Evolutionary conservation across 2,888 invertebrate species (phyloP), one percentile per base, ranked within the genome.

Genomic region (Machimus atricapillus): DNA sequence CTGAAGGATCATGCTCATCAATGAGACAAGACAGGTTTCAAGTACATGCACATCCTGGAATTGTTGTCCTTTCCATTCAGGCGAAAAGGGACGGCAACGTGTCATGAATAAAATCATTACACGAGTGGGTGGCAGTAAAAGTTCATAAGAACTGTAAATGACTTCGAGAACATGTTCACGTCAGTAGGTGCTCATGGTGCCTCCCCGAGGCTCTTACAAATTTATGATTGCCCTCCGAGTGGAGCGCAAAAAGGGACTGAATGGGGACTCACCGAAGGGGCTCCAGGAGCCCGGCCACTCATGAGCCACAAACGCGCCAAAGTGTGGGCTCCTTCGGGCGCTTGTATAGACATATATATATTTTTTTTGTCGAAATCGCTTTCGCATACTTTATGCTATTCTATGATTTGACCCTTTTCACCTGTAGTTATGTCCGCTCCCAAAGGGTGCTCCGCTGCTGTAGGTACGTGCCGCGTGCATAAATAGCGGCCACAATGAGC

Each of bases 81-180:
- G 66, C 37, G 19, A 31, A 46, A 83, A 66, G 40, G 37, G 66
- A 12, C 37, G 12, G 9, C 66, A 73, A 83, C 83, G 40, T 40
- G 83, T 37, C 40, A 83, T 83, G 83, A 83, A 83, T 83, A 73
- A 66, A 83, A 83, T 83, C 83, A 83, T 83, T 83, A 81, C 81
- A 81, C 81, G 31, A 83, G 83, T 73, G 83, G 19, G 83, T 66
- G 83, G 58, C 83, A 73, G 83, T 83, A 37, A 83, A 83, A 66
- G 83, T 58, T 73, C 40, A 37, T 58, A 83, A 83, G 83, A 73
- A 40, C 73, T 66, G 23, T 83, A 66, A 83, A 83, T 83, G 83
- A 83, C 83, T 83, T 83, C 73, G 83, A 83, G 83, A 83, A 37
- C 83, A 43, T 83, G 83, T 83, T 83, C 83, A 83, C 83, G 83